Conservation (phyloP, 2,888 invertebrate species). For the Coleophora flavipennella region DNA sequence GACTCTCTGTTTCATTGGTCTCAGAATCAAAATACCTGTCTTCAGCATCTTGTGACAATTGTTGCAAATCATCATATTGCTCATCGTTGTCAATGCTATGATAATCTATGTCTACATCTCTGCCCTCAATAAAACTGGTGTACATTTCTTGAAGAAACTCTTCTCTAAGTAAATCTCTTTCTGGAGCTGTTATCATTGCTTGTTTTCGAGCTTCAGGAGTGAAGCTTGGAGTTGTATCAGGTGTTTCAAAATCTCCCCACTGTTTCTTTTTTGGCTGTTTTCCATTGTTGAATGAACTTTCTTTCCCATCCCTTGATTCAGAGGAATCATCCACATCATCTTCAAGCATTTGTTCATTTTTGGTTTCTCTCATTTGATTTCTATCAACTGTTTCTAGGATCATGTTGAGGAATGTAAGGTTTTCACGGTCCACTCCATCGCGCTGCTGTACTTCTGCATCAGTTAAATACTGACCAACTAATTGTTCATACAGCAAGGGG, state of each 20-base stretch:
- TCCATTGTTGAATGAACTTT: constrained; percentile 23
- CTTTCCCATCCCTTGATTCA: constrained; percentile 14
- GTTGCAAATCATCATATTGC: constrained; percentile 82
- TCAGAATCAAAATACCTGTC: constrained; percentile 94
- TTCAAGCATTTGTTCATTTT: constrained; percentile 74
- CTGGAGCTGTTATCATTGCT: constrained; percentile 64
- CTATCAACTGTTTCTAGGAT: constrained; percentile 86
- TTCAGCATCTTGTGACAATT: constrained; percentile 82
- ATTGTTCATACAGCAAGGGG: constrained; percentile 90
- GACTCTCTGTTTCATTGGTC: constrained; percentile 72
- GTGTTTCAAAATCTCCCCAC: constrained; percentile 73
- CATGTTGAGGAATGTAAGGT: constrained; percentile 80
- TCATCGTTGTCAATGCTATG: constrained; percentile 84
- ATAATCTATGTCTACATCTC: constrained; percentile 89
- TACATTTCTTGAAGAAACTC: constrained; percentile 92
- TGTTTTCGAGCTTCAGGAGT: constrained; percentile 42
- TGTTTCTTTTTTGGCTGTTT: constrained; percentile 33
- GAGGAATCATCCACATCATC: not conserved
- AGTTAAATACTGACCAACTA: constrained; percentile 89
- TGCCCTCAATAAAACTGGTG: constrained; percentile 85
- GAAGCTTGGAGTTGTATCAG: constrained; percentile 37
- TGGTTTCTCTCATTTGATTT: constrained; percentile 75
- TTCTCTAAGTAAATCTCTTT: constrained; percentile 78
- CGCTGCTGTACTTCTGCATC: constrained; percentile 80
- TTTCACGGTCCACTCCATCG: constrained; percentile 71